Evolutionary conservation across 2,888 invertebrate genomes (phyloP).

Genomic region (Argyresthia albistria): DNA sequence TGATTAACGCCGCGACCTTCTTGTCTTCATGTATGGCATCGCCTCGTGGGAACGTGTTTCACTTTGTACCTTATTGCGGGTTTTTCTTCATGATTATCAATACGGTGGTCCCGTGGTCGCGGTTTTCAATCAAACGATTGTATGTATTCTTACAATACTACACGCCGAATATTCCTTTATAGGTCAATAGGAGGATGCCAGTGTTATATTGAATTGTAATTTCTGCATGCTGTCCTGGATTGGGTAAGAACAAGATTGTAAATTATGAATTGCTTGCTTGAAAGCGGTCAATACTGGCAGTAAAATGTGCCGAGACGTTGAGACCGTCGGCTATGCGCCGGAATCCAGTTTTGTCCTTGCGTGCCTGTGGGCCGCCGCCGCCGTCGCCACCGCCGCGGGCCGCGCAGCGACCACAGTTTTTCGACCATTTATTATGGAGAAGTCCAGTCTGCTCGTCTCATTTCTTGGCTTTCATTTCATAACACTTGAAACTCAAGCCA

Average conservation of each 20-base stretch:
- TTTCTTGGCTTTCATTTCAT: background rate
- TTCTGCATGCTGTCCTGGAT: too few species aligned
- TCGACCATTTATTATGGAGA: constrained; percentile 8
- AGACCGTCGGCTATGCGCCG: constrained; percentile 9
- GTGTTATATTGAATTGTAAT: too few species aligned
- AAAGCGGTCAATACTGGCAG: background rate
- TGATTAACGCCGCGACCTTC: constrained; percentile 36
- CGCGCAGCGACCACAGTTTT: constrained; percentile 11
- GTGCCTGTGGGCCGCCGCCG: constrained; percentile 6
- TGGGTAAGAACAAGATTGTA: too few species aligned
- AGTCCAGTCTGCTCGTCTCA: background rate
- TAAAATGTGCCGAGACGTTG: background rate
- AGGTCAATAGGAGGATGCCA: too few species aligned
- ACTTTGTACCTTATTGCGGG: constrained; percentile 11
- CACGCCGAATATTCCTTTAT: too few species aligned
- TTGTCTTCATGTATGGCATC: constrained; percentile 4
- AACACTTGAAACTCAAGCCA: background rate
- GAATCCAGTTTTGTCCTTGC: constrained; percentile 27
- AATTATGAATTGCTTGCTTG: too few species aligned
- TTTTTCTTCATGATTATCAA: too few species aligned
- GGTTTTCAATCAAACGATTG: too few species aligned
- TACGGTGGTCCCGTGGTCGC: too few species aligned
- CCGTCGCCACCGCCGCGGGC: constrained; percentile 5
- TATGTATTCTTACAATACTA: too few species aligned
- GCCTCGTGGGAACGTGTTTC: constrained; percentile 33